Evolutionary conservation across 2,113 vertebrate genomes (phyloP), one percentile per base, ranked within the genome.

Genomic region (Odontophorus gujanensis): DNA sequence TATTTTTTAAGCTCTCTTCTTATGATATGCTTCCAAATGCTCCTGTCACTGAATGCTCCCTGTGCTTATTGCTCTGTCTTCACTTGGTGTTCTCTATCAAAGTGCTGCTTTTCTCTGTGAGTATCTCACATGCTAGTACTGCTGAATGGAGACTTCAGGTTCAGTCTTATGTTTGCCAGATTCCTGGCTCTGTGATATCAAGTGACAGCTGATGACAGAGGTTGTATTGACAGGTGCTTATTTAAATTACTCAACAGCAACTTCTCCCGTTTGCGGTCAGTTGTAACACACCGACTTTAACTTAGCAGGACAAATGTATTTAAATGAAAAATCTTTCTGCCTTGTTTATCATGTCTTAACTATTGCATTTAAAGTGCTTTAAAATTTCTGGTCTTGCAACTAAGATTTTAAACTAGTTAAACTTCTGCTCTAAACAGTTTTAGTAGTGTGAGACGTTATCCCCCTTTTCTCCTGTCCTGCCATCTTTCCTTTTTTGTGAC

Each of bases 81-180:
- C 9, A 2, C 30, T 24, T 32, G 0, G 2, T 20, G 0, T 0
- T 3, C 34, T 30, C 42, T 77, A 63, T 42, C n/a, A 11, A 18
- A 32, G 48, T 2, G 2, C 50, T 59, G 45, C 20, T 19, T 75
- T 61, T 61, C 36, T 69, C 67, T 42, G 63, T 71, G n/a, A 76
- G 8, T 32, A 13, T 14, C 21, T 26, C 0, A 1, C 9, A 43
- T 57, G 65, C 38, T 28, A 34, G 34, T 22, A 6, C 4, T 3
- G 45, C 53, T 61, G 28, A 51, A 36, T 71, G 61, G 73, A 51
- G 42, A 36, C 72, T 84, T 21, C 48, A 7, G 48, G 12, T 17
- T 34, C 2, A 0, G 6, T 6, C 17, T 22, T 42, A 1, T 6
- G 0, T 9, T 36, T 68, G 43, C 57, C 74, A 65, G 50, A 14